Evolutionary conservation across 2,888 invertebrate genomes (phyloP), one percentile per base, ranked within the genome.

Genomic region (Trissoscelio sp.): DNA sequence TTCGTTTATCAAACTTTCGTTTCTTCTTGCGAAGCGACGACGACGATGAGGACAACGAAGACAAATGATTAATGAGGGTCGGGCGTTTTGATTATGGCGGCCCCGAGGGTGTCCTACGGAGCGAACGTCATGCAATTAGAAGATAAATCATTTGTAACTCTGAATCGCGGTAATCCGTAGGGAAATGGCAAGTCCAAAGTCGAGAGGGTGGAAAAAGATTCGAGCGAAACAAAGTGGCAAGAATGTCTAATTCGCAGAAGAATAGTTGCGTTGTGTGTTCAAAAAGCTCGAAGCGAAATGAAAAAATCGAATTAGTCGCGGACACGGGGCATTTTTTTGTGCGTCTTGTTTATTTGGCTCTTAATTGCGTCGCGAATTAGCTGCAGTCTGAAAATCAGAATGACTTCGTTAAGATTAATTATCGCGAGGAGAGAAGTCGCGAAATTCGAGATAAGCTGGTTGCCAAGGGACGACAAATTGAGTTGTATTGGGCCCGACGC

Each of bases 81-180:
- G 79, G 84, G 87, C 86, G 88, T 90, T 90, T 89, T 89, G 89
- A 89, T 89, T 90, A 88, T 87, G 85, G 84, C 67, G 18, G 75
- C 82, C 81, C 83, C 80, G 83, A 84, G 86, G 85, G 86, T 84
- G 86, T 85, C 83, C 85, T 81, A 79, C 66, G 79, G 67, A 81
- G 83, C 81, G 83, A 79, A 85, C 88, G 89, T 88, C 89, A 89
- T 88, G 90, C 90, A 89, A 90, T 89, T 89, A 89, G 89, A 88
- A 86, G 89, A 89, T 89, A 89, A 89, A 89, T 90, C 90, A 89
- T 90, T 89, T 88, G 88, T 88, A 88, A 87, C 86, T 86, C 86
- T 82, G 86, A 88, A 90, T 86, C 87, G 85, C 83, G 83, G 84
- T 85, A 82, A 86, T 85, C 85, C 86, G 72, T 69, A 60, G 82